Percentiles rank a stretch among this genome's conserved stretches.
phyloP scores from a whole-genome alignment of 2,113 vertebrate species.

The Pachycephala philippinensis region DNA sequence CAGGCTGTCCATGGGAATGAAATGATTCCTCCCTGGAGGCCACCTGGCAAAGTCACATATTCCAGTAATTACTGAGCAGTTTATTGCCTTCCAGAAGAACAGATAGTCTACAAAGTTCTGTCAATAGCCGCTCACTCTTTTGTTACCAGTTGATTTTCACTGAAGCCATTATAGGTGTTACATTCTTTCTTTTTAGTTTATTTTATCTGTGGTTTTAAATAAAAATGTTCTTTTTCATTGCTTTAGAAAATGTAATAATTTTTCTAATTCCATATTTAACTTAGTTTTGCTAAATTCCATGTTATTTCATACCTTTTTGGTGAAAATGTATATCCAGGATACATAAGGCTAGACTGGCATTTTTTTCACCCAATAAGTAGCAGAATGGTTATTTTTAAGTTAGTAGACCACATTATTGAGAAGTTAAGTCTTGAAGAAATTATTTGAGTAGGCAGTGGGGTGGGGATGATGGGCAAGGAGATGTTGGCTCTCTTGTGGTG shows the following conservation, averaged over 20 bases:
- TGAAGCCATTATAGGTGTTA: not conserved
- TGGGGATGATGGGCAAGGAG: not conserved
- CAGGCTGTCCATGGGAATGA: slow-evolving; percentile 67
- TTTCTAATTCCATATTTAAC: not conserved
- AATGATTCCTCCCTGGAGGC: slow-evolving; percentile 83
- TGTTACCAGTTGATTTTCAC: slow-evolving; percentile 5
- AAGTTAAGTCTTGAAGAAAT: not conserved
- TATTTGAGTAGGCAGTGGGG: not conserved
- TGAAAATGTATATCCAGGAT: not conserved
- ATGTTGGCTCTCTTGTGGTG: not conserved
- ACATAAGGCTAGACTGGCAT: not conserved
- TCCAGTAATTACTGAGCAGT: slow-evolving; percentile 70
- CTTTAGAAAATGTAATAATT: not conserved
- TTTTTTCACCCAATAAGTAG: not conserved
- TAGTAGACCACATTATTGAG: not conserved
- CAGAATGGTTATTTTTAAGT: not conserved
- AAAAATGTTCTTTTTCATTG: not conserved
- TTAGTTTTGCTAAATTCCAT: not conserved
- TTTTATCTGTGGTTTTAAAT: not conserved
- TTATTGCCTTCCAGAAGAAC: not conserved
- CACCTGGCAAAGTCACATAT: slow-evolving; percentile 84
- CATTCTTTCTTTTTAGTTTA: slow-evolving; percentile 7
- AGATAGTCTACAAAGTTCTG: not conserved
- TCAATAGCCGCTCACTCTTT: not conserved
- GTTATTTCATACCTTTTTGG: not conserved